phyloP scores from a whole-genome alignment of 2,797 vertebrate genomes.

The Mastacembelus armatus region DNA sequence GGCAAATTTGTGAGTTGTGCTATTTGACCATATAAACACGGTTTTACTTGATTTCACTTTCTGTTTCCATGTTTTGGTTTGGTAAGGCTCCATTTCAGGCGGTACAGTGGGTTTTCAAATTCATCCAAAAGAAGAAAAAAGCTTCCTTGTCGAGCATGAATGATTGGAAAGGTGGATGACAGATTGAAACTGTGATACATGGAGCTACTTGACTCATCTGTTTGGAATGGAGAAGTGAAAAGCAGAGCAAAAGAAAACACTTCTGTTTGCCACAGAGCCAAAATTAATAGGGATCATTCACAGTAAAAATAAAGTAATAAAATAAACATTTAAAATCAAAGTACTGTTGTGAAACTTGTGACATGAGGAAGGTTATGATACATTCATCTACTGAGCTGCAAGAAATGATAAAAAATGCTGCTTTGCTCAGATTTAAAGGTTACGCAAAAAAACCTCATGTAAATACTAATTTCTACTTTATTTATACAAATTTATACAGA shows the following conservation, averaged over 20 bases:
- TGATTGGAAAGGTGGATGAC: constrained; percentile 18
- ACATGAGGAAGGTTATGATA: not conserved
- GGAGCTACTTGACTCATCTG: constrained; percentile 44
- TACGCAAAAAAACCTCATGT: not conserved
- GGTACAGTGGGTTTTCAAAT: constrained; percentile 22
- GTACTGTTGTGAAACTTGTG: no score
- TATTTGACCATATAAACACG: no score
- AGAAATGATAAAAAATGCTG: not conserved
- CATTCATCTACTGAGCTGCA: not conserved
- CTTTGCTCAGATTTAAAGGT: not conserved
- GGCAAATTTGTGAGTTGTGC: no score
- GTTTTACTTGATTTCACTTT: no score
- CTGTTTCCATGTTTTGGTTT: no score
- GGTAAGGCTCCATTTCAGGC: constrained; percentile 30
- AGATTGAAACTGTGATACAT: constrained; percentile 40
- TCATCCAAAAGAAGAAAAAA: constrained; percentile 4
- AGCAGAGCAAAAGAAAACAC: constrained; percentile 37
- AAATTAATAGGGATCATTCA: constrained; percentile 44
- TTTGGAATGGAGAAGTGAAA: constrained; percentile 41
- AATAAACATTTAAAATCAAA: no score
- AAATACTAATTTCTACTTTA: not conserved
- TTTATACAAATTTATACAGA: not conserved
- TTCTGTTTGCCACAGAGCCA: constrained; percentile 23
- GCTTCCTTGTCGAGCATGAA: constrained; percentile 31
- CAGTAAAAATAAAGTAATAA: not conserved